Evolutionary conservation across 2,797 vertebrate species (phyloP).

Genomic region (Halcyon badia): DNA sequence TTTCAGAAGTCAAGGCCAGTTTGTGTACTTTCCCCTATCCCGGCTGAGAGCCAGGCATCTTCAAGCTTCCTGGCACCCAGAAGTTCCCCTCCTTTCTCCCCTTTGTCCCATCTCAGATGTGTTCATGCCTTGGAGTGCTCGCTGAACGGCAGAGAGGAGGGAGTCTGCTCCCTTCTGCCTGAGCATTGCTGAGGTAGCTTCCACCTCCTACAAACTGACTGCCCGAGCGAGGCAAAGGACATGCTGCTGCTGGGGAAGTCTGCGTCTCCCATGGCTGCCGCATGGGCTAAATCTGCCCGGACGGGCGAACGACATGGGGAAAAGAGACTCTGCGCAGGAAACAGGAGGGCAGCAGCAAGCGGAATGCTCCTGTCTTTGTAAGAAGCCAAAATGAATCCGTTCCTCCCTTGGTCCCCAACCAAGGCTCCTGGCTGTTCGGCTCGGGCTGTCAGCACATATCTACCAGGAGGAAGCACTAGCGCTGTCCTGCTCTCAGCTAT

Average conservation of each 20-base stretch:
- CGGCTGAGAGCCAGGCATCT: slow-evolving; percentile 27
- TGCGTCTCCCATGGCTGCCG: background rate
- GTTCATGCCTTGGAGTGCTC: background rate
- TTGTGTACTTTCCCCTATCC: background rate
- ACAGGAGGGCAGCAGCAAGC: background rate
- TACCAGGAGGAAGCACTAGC: background rate
- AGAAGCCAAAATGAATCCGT: slow-evolving; percentile 64
- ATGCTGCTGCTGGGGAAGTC: background rate
- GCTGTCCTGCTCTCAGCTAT: slow-evolving; percentile 27
- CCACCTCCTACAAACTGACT: background rate
- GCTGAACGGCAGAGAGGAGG: background rate
- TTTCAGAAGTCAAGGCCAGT: slow-evolving; percentile 60
- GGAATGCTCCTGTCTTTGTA: background rate
- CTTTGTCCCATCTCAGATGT: background rate
- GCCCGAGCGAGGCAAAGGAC: background rate
- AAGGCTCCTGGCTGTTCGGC: background rate
- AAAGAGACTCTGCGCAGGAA: background rate
- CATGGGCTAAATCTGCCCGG: background rate
- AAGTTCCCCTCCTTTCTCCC: background rate
- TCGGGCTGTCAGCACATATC: background rate
- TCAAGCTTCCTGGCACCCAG: background rate
- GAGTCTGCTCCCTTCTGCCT: background rate
- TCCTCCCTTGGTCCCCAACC: background rate
- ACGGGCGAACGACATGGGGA: background rate
- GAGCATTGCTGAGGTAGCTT: background rate